phyloP scores from a whole-genome alignment of 2,113 vertebrate genomes.

The Aegotheles bennettii region DNA sequence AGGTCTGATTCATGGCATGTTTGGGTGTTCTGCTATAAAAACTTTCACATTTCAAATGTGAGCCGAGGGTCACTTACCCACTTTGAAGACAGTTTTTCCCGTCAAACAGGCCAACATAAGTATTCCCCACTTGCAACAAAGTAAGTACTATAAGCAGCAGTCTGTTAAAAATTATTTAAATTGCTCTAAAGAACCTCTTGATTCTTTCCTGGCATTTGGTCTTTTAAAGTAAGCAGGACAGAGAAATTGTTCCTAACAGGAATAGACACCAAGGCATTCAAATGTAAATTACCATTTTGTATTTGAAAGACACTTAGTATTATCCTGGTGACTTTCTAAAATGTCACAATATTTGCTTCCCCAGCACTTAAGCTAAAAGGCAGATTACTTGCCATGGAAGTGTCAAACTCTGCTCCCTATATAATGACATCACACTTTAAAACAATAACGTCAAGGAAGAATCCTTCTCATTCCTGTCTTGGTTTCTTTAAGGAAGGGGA shows the following conservation, averaged over 20 bases:
- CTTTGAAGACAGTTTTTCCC: background rate
- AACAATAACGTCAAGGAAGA: constrained; percentile 19
- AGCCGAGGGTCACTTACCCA: fast-evolving
- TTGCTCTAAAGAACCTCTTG: constrained; percentile 40
- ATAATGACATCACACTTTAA: constrained; percentile 44
- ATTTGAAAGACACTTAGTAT: constrained; percentile 65
- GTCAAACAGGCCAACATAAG: background rate
- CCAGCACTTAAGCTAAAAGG: constrained; percentile 57
- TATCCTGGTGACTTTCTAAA: constrained; percentile 66
- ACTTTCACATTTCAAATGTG: background rate
- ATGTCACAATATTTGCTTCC: constrained; percentile 70
- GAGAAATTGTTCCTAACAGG: constrained; percentile 51
- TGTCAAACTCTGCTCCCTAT: constrained; percentile 38
- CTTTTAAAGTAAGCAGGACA: constrained; percentile 65
- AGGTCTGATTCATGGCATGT: background rate
- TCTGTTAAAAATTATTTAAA: constrained; percentile 51
- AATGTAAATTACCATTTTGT: constrained; percentile 65
- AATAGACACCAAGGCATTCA: constrained; percentile 64
- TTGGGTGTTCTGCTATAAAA: background rate
- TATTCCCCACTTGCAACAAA: background rate
- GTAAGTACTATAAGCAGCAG: background rate
- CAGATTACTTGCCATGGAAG: constrained; percentile 38
- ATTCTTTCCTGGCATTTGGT: constrained; percentile 36
- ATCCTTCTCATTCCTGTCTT: background rate
- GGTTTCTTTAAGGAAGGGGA: background rate